Conservation (phyloP, 2,888 invertebrate species). For the Micropterix aruncella region DNA sequence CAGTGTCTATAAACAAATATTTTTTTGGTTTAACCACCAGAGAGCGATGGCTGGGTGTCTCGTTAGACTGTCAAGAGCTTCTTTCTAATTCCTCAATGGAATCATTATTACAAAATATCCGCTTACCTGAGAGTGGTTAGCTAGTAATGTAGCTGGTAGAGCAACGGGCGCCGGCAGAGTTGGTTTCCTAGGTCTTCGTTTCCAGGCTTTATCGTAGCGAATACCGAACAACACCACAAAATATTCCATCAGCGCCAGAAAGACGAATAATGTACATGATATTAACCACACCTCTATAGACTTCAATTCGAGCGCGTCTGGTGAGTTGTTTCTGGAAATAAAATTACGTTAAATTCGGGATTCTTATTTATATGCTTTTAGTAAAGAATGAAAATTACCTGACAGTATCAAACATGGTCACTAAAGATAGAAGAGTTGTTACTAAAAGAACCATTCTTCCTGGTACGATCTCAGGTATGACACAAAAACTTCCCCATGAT, state of each 20-base stretch:
- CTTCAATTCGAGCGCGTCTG: slow-evolving; percentile 45
- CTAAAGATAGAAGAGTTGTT: slow-evolving; percentile 45
- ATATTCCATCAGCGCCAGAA: slow-evolving; percentile 47
- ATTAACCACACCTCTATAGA: slow-evolving; percentile 53
- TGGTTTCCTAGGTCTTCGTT: slow-evolving; percentile 22
- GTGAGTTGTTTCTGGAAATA: slow-evolving; percentile 43
- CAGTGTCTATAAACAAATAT: too few species aligned
- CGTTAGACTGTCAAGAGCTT: too few species aligned
- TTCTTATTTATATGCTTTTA: too few species aligned
- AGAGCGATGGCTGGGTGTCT: too few species aligned
- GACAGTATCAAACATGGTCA: slow-evolving; percentile 53
- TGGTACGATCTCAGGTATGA: slow-evolving; percentile 50
- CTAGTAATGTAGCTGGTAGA: slow-evolving; percentile 9
- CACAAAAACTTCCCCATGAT: slow-evolving; percentile 53
- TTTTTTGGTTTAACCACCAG: too few species aligned
- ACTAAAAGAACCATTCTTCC: slow-evolving; percentile 50
- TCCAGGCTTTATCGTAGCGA: slow-evolving; percentile 50
- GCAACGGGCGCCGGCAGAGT: not conserved
- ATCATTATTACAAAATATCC: slow-evolving; percentile 2
- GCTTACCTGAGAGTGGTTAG: slow-evolving; percentile 35
- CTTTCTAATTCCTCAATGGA: too few species aligned
- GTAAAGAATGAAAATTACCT: too few species aligned
- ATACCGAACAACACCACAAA: slow-evolving; percentile 50
- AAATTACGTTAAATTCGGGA: too few species aligned
- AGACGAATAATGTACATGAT: slow-evolving; percentile 49